A percentile compares a stretch with the other conserved stretches of the same genome.
Conservation (phyloP, 2,888 invertebrate genomes). For the Kuschelorhynchus macadamiae region DNA sequence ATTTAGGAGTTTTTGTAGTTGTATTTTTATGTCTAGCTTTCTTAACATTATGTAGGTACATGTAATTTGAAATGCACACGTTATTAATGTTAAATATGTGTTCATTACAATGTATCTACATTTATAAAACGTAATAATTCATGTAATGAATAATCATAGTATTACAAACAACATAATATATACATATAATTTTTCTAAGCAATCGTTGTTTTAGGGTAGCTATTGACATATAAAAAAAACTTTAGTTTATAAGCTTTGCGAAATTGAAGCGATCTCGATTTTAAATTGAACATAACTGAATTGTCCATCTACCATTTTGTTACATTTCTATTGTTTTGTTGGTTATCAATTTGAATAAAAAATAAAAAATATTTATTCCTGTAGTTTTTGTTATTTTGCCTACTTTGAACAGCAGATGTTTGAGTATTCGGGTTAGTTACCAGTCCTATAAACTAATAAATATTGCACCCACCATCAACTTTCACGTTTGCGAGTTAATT, state of each 20-base stretch:
- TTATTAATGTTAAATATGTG: conserved; percentile 57
- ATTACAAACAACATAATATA: conserved; percentile 65
- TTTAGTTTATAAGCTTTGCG: conserved; percentile 70
- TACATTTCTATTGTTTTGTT: conserved; percentile 58
- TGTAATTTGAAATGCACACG: conserved; percentile 56
- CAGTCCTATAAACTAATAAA: no score
- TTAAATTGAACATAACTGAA: conserved; percentile 60
- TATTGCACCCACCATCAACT: no score
- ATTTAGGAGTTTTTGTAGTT: no score
- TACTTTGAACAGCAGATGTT: no score
- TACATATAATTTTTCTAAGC: conserved; percentile 71
- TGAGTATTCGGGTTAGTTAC: no score
- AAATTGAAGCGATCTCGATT: conserved; percentile 69
- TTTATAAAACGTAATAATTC: conserved; percentile 65
- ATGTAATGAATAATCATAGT: conserved; percentile 68
- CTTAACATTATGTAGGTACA: conserved; percentile 58
- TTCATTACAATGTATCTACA: conserved; percentile 64
- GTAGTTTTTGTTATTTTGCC: no score
- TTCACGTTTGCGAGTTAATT: no score
- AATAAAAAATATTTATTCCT: no score
- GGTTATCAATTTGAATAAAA: conserved; percentile 58
- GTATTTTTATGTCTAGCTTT: no score
- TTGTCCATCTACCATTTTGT: conserved; percentile 61
- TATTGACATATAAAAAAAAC: conserved; percentile 69
- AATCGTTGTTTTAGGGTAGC: conserved; percentile 70